These are phyloP conservation scores for Apantesis nais DNA, from an alignment of 2,888 invertebrate genomes.

Conservation along the genomic window DNA sequence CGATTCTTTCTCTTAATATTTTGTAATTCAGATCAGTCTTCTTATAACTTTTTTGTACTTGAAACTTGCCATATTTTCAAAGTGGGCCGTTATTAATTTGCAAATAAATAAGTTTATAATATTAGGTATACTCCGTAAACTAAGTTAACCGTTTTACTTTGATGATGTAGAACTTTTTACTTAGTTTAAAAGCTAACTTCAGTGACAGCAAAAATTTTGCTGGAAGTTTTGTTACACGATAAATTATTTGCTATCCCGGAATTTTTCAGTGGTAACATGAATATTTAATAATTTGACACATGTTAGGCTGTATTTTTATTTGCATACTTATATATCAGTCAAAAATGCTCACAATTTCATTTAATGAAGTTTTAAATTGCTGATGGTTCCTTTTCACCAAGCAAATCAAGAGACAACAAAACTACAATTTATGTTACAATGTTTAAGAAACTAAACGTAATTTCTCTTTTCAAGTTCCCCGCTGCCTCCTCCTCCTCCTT, in stretches of 20 bases:
- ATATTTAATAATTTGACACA: not conserved
- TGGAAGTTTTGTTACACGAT: not conserved
- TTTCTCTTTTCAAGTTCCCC: not conserved
- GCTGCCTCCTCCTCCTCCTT: not conserved
- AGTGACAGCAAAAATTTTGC: slow-evolving; percentile 7
- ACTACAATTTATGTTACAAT: too few species aligned
- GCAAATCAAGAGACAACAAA: not conserved
- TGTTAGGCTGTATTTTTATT: not conserved
- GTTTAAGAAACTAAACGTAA: too few species aligned
- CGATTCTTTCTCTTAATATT: too few species aligned
- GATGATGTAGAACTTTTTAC: slow-evolving; percentile 19
- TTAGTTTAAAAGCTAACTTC: slow-evolving; percentile 15
- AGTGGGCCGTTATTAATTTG: slow-evolving; percentile 10
- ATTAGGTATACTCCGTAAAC: slow-evolving; percentile 11
- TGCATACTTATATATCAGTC: not conserved
- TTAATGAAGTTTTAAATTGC: too few species aligned
- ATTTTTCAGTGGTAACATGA: not conserved
- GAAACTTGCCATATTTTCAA: slow-evolving; percentile 7
- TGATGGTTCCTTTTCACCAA: not conserved
- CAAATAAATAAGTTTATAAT: slow-evolving; percentile 4
- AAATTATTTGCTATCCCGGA: slow-evolving; percentile 5
- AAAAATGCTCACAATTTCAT: not conserved
- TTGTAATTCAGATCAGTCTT: not conserved
- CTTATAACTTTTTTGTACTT: not conserved
- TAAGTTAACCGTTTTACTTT: slow-evolving; percentile 1